Base-by-base conservation (phyloP, 2,888 invertebrate species). In the Litoditis marina region DNA sequence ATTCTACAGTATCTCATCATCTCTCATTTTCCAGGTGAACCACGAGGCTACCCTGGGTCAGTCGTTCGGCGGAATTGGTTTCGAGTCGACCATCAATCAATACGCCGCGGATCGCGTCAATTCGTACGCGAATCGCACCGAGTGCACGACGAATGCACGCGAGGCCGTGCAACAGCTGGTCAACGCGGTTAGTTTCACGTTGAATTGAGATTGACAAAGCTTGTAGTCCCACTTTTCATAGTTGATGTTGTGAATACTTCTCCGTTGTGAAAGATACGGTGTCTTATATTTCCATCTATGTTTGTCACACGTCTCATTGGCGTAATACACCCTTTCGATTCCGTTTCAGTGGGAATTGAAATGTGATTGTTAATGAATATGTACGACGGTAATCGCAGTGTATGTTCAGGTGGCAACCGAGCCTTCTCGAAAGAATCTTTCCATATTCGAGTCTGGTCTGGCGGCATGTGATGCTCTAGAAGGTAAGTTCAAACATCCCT, bases 31-130 rank as follows among this genome's bases (percentile, higher is more conserved):
- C 13, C 72, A 78, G 42, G 67, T 79, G 19, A 81, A 81, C 55
- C 80, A 81, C 60, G 81, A 81, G 52, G 81, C 81, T 1, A 78
- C 78, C 13, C 66, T 82, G 31, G 79, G 70, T 2, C 74, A 76
- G 34, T 71, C 73, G 8, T 73, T 73, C 30, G 76, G 76, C 44
- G 76, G 74, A 39, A 53, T 68, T 28, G 56, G 68, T 2, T 36
- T 70, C 19, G 76, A 76, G 56, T 62, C 65, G 6, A 27, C 58
- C 0, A 60, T 74, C n/a, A 74, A 76, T 59, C 68, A 71, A 62
- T 67, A 71, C 13, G 73, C 66, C 19, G 71, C 66, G 3, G 64
- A 71, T 19, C 64, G 62, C 36, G 39, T 55, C 3, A 39, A 31
- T 36, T 7, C n/a, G 5, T 60, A 49, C 42, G 65, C 68, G 19